phyloP scores from a whole-genome alignment of 2,113 vertebrate species.

The Mormoops blainvillei region DNA sequence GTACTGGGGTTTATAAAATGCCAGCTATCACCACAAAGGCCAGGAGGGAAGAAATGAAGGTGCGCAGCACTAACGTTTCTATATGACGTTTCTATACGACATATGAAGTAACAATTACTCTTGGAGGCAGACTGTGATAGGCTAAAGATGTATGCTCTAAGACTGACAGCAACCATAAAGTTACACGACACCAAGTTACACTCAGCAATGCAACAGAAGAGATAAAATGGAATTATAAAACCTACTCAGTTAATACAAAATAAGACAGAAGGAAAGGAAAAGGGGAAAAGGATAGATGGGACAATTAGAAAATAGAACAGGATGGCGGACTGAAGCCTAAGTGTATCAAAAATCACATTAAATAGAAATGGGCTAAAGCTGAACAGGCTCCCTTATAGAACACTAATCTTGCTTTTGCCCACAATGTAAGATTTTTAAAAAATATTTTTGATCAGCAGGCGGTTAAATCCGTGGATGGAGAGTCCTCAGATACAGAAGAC shows the following conservation, averaged over 20 bases:
- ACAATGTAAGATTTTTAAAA: not conserved
- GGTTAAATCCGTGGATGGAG: not conserved
- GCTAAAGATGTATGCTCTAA: not conserved
- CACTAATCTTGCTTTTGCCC: not conserved
- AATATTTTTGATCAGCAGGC: not conserved
- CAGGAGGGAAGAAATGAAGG: not conserved
- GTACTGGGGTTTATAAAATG: not conserved
- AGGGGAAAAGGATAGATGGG: not conserved
- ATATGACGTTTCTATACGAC: too few relatives aligned
- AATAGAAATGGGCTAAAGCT: not conserved
- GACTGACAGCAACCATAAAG: not conserved
- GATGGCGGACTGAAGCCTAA: not conserved
- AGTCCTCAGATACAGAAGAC: not conserved
- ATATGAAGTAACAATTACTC: not conserved
- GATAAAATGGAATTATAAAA: not conserved
- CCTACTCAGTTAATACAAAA: not conserved
- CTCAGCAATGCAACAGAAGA: not conserved
- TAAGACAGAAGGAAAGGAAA: not conserved
- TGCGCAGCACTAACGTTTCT: not conserved
- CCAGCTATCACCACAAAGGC: not conserved
- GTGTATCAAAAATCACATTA: not conserved
- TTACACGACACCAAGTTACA: not conserved
- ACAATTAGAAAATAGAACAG: not conserved
- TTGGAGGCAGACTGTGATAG: not conserved
- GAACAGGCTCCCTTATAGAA: not conserved